A percentile compares a stretch with the other conserved stretches of the same genome.
Evolutionary conservation across 2,797 vertebrate genomes (phyloP).

Genomic region (Pipistrellus pipistrellus): DNA sequence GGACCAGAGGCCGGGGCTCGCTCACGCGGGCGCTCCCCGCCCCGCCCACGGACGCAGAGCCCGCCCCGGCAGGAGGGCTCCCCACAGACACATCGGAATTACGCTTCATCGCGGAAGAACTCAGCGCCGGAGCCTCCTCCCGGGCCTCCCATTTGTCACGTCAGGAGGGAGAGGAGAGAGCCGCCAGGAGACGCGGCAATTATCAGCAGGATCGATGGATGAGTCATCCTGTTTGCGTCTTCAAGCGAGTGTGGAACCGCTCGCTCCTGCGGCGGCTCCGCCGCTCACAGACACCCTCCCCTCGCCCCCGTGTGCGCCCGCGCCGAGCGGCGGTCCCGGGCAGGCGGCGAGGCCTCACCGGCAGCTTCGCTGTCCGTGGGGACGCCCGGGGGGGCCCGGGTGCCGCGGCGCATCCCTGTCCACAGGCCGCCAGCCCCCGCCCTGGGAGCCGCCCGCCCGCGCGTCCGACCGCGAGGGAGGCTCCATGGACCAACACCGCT

Average conservation of each 20-base stretch:
- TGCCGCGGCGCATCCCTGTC: too few species aligned
- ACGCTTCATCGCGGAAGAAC: not conserved
- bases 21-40: too few species aligned
- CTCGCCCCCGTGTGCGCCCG: not conserved
- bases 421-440: too few species aligned
- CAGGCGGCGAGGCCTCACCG: rapidly evolving
- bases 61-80: not conserved
- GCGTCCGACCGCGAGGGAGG: too few species aligned
- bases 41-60: not conserved
- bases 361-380: too few species aligned
- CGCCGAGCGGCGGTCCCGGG: not conserved
- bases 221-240: not conserved
- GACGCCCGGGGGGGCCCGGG: too few species aligned
- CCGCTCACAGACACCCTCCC: too few species aligned
- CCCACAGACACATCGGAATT: too few species aligned
- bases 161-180: not conserved
- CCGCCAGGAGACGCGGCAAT: not conserved
- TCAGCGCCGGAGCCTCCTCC: not conserved
- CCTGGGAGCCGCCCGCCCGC: too few species aligned
- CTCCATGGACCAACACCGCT: too few species aligned
- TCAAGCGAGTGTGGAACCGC: not conserved
- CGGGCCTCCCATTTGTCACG: not conserved
- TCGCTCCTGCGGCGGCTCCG: too few species aligned
- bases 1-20: not conserved
- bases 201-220: not conserved